Base-by-base conservation (phyloP, 2,797 vertebrate genomes). In the Syngnathus acus region DNA sequence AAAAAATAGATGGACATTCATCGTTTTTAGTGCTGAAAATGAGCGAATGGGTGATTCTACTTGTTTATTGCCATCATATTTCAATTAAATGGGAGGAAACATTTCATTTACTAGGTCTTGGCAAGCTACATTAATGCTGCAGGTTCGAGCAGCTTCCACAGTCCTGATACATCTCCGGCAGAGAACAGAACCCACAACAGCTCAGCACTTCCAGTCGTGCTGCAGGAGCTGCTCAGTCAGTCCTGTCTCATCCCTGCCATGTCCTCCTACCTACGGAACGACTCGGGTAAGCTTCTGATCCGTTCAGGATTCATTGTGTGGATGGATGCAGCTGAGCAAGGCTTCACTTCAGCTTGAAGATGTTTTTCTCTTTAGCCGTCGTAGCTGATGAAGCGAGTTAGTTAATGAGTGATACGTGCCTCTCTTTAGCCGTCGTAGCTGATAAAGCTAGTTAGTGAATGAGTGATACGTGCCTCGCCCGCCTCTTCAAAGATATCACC, bases 161-260 rank as follows among this genome's bases (percentile, higher is more conserved):
- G 91, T 60, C 89, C 91, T 19, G 96, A 98, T 16, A 76, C 80
- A 42, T 90, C 89, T 10, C 72, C 89, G 0, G 89, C 88, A 69
- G 95, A 98, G 72, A 88, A 87, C 61, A 86, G 93, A 82, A 87
- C 91, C 65, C 94, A 95, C 66, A 98, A 95, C 87, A 98, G 91
- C 78, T 92, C 90, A 0, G 95, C 95, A 0, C 92, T 99, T 65
- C 96, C 97, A 4, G 87, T 93, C 0, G 94, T 99, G 48, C 93
- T 99, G 8, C 90, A 96, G 32, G 95, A 98, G 81, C 92, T 99
- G 6, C 92, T 99, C 70, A 95, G 94, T 81, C 97, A 99, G 64
- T 98, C 96, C 71, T 98, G 96, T 84, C 96, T 99, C 79, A 96
- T 98, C 86, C 97, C 96, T 0, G 96, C 95, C 66, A 98, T 99